These are phyloP conservation scores for Tipula vernalis DNA, from an alignment of 2,888 invertebrate genomes.

Conservation along the genomic window DNA sequence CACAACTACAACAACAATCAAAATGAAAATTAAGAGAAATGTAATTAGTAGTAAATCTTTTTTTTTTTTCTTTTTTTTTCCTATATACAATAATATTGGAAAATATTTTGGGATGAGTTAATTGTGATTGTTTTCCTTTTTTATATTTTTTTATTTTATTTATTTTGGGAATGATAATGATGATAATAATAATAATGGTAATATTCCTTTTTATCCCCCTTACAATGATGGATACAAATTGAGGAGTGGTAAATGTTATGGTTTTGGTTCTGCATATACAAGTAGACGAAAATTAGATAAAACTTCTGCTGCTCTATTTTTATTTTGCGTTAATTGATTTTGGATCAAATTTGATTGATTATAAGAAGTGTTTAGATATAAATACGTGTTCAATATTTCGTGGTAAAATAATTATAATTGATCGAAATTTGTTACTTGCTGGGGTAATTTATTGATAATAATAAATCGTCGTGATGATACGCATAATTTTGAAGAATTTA, in stretches of 20 bases:
- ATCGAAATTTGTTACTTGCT: too few relatives aligned
- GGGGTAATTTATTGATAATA: too few relatives aligned
- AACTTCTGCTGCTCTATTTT: not conserved
- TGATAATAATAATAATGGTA: not conserved
- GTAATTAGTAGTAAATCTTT: slow-evolving; percentile 11
- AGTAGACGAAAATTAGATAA: too few relatives aligned
- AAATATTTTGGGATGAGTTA: not conserved
- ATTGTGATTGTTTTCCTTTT: slow-evolving; percentile 8
- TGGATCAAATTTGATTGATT: not conserved
- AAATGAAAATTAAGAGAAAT: slow-evolving; percentile 10
- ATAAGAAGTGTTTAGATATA: not conserved
- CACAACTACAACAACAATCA: not conserved
- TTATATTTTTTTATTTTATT: not conserved
- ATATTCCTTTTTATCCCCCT: not conserved
- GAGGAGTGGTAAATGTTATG: not conserved
- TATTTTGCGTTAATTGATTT: not conserved
- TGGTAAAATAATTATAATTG: not conserved
- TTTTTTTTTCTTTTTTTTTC: not conserved
- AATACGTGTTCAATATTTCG: not conserved
- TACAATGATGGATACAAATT: not conserved
- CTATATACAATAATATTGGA: not conserved
- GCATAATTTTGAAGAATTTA: too few relatives aligned
- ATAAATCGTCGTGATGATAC: too few relatives aligned
- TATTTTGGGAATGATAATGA: not conserved
- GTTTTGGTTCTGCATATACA: not conserved